phyloP scores from a whole-genome alignment of 2,888 invertebrate genomes.

The Hedychridium roseum region DNA sequence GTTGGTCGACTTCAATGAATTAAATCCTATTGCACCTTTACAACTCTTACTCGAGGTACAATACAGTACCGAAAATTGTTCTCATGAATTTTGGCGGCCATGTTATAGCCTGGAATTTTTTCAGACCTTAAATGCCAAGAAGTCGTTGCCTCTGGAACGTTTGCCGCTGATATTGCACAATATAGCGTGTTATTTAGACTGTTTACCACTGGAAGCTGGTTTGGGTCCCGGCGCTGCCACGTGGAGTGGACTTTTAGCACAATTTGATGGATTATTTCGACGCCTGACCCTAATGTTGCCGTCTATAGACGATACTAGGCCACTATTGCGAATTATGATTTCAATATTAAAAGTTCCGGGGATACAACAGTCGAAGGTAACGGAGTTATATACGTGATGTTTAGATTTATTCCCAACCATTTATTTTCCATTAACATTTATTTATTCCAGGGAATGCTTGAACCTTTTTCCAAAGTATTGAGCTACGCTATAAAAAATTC shows the following conservation, averaged over 20 bases:
- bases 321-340: conserved; percentile 79
- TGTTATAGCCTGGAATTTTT: too few relatives aligned
- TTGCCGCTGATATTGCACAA: conserved; percentile 86
- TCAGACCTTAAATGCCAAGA: conserved; percentile 78
- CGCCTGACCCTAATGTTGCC: conserved; percentile 76
- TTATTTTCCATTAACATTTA: background rate
- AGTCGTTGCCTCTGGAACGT: conserved; percentile 75
- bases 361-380: conserved; percentile 81
- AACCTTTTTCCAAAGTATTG: conserved; percentile 94
- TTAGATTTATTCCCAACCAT: background rate
- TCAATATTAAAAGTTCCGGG: conserved; percentile 85
- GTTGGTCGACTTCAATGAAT: conserved; percentile 92
- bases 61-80: too few relatives aligned
- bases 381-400: conserved; percentile 5
- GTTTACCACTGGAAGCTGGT: conserved; percentile 83
- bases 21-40: conserved; percentile 93
- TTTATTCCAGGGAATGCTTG: conserved; percentile 77
- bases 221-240: conserved; percentile 73
- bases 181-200: conserved; percentile 92
- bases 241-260: conserved; percentile 84
- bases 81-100: too few relatives aligned
- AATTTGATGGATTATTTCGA: conserved; percentile 87
- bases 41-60: conserved; percentile 87
- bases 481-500: conserved; percentile 93
- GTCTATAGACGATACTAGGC: conserved; percentile 75